A percentile compares a stretch with the other conserved stretches of the same genome.
Conservation (phyloP, 2,888 invertebrate genomes). For the Epicampocera succincta region DNA sequence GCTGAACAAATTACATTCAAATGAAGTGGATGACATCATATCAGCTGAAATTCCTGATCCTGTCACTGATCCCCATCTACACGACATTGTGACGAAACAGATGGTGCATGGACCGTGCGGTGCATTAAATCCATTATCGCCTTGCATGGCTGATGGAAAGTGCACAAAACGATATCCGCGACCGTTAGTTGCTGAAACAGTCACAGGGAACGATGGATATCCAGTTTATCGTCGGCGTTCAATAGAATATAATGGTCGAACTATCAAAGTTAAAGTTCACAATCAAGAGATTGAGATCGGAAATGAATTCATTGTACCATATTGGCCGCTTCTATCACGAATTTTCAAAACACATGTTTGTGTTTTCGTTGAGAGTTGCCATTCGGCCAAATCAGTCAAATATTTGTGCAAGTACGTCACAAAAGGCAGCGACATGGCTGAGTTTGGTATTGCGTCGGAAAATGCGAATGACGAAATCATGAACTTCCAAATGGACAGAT, state of each 20-base stretch:
- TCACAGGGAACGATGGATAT: not conserved
- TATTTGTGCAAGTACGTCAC: conserved; percentile 10
- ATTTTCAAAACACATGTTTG: not conserved
- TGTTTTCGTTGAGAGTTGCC: not conserved
- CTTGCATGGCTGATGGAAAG: not conserved
- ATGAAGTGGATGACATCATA: not conserved
- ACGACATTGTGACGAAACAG: not conserved
- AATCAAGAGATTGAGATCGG: conserved; percentile 12
- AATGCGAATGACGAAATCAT: not conserved
- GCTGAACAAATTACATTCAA: not conserved
- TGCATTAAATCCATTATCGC: not conserved
- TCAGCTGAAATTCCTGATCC: not conserved
- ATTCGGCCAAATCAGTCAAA: conserved; percentile 7
- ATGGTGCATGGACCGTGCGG: not conserved
- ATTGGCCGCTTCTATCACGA: conserved; percentile 14
- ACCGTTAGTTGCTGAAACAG: conserved; percentile 17
- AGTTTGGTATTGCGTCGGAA: not conserved
- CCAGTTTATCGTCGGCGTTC: conserved; percentile 12
- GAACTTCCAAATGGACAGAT: conserved; percentile 21
- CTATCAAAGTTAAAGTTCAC: conserved; percentile 19
- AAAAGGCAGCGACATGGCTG: conserved; percentile 11
- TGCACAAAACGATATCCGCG: not conserved
- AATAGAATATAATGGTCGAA: conserved; percentile 12
- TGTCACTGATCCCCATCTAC: not conserved
- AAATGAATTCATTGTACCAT: conserved; percentile 25